Base-by-base conservation (phyloP, 2,888 invertebrate species). In the Andrena flavipes region DNA sequence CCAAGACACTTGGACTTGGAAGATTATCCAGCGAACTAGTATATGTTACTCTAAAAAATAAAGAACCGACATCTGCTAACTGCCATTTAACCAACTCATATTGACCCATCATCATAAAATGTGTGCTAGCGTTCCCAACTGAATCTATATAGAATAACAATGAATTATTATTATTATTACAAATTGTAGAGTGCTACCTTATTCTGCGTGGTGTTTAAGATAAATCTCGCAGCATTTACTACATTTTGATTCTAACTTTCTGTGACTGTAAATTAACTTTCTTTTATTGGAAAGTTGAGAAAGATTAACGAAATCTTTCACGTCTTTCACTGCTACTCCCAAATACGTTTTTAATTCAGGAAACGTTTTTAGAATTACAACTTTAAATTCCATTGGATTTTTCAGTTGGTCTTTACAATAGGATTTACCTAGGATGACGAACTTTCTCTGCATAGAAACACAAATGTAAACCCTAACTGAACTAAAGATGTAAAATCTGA, bases 241-340 rank as follows among this genome's bases (percentile, higher is more conserved):
- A 16, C 7, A 49, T 48, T 64, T 64, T 54, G 30, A 26, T n/a
- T 29, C 16, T 13, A 48, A 42, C 69, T 69, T 69, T 69, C 62
- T 49, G 56, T n/a, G 64, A 69, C 60, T 16, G 29, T 54, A 62
- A 75, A 60, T 76, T 60, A 48, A 42, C 69, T 69, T 69, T 69
- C 67, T 49, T 63, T 23, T 59, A 69, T 69, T 20, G 33, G 83
- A 83, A 84, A 80, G 77, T 77, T 29, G 80, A 77, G 77, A 74
- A 71, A 13, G 56, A 77, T 70, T n/a, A 62, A 82, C 20, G 35
- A 72, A 42, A 73, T 60, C 54, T 48, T 62, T 60, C 51, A 65
- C n/a, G n/a, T 71, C 59, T 60, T 68, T 59, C 33, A 33, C 26
- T 4, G 26, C 10, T n/a, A 16, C 26, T 42, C 6, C 42, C 3